These are phyloP conservation scores for Synergus laeviventris DNA, from an alignment of 2,888 invertebrate species.

Conservation along the genomic window DNA sequence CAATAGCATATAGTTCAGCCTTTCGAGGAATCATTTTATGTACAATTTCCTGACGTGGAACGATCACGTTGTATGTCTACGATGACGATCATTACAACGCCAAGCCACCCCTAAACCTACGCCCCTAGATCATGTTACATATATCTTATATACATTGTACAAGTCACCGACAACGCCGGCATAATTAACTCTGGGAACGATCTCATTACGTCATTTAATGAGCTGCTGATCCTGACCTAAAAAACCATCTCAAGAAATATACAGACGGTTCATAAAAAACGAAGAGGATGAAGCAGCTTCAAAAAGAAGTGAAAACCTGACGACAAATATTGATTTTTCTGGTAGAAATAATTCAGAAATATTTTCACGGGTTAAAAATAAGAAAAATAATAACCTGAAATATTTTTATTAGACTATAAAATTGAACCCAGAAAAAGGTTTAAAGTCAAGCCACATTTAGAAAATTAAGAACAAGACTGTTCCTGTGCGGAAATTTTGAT, in stretches of 20 bases:
- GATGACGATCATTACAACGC: slow-evolving; percentile 20
- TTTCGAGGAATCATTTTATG: slow-evolving; percentile 28
- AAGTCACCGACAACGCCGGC: not conserved
- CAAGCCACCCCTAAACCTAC: not conserved
- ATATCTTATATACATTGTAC: slow-evolving; percentile 28
- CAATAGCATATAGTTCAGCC: slow-evolving; percentile 5
- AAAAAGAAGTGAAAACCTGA: not conserved
- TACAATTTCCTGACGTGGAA: slow-evolving; percentile 27
- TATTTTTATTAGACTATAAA: no score
- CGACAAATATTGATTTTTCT: slow-evolving; percentile 22
- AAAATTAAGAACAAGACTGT: no score
- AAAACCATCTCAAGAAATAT: not conserved
- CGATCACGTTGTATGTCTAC: not conserved
- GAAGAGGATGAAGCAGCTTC: not conserved
- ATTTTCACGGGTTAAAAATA: not conserved
- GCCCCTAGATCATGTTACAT: not conserved
- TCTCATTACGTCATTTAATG: slow-evolving; percentile 20
- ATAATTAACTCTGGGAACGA: slow-evolving; percentile 25
- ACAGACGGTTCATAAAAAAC: slow-evolving; percentile 15
- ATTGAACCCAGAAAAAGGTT: no score
- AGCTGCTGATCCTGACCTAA: slow-evolving; percentile 25
- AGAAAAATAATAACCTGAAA: no score
- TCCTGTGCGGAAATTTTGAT: no score
- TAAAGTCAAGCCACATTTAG: no score
- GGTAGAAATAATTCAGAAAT: not conserved